A percentile compares a stretch with the other conserved stretches of the same genome.
phyloP scores from a whole-genome alignment of 2,113 vertebrate species.

The Coptodon bakossiorum region DNA sequence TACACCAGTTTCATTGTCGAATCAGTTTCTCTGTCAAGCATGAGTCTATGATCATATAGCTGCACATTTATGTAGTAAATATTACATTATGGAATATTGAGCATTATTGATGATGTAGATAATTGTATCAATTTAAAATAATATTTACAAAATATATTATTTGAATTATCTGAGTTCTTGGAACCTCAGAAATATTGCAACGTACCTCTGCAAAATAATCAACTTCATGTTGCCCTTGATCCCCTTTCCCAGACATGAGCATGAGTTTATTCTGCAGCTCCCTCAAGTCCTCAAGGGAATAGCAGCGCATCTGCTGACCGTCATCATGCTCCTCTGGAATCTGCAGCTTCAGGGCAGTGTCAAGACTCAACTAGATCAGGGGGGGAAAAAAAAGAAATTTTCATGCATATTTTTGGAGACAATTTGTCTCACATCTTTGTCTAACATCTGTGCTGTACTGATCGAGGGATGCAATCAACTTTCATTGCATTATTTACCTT shows the following conservation, averaged over 20 bases:
- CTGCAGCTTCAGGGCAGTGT: conserved; percentile 70
- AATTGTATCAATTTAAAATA: not conserved
- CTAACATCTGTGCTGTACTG: not conserved
- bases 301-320: conserved; percentile 50
- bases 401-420: not conserved
- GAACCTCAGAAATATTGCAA: not conserved
- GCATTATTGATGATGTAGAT: not conserved
- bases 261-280: conserved; percentile 95
- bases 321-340: conserved; percentile 71
- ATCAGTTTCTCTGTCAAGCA: not conserved
- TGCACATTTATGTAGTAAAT: not conserved
- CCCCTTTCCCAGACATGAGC: conserved; percentile 93
- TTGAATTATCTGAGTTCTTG: not conserved
- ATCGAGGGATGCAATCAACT: not conserved
- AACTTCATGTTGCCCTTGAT: conserved; percentile 81
- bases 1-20: rapidly evolving
- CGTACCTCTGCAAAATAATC: conserved; percentile 85
- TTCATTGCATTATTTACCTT: conserved; percentile 50
- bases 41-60: not conserved
- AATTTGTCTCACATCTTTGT: not conserved
- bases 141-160: not conserved
- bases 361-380: conserved; percentile 75
- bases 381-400: not conserved
- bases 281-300: conserved; percentile 81
- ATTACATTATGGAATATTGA: not conserved